A percentile compares a stretch with the other conserved stretches of the same genome.
Conservation (phyloP, 2,797 vertebrate genomes). For the Amblyraja radiata region DNA sequence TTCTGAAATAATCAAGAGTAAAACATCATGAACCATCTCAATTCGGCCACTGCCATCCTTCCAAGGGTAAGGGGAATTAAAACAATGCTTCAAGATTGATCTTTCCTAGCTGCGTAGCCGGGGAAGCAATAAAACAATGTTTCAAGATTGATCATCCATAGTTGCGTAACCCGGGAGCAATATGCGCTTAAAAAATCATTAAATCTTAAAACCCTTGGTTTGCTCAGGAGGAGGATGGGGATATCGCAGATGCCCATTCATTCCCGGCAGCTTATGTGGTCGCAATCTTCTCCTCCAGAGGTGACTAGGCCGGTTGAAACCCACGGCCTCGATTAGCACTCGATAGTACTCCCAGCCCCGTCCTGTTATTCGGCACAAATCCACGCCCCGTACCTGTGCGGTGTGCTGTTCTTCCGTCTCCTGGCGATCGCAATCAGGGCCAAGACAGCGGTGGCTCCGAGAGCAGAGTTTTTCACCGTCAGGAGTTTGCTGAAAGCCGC, state of each 20-base stretch:
- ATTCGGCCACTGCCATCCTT: background rate
- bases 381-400: conserved; percentile 55
- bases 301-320: background rate
- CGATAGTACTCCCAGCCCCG: background rate
- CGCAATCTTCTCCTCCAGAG: too few species aligned
- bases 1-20: background rate
- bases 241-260: background rate
- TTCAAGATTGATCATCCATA: too few species aligned
- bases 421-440: conserved; percentile 66
- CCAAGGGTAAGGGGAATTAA: background rate
- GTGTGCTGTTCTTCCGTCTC: conserved; percentile 53
- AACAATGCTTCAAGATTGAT: background rate
- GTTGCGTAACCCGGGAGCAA: too few species aligned
- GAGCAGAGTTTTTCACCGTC: conserved; percentile 72
- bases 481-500: conserved; percentile 82
- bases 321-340: conserved; percentile 1
- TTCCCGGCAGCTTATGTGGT: background rate
- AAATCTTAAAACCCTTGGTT: background rate
- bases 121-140: background rate
- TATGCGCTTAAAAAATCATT: background rate
- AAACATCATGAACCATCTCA: background rate
- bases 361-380: too few species aligned
- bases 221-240: background rate
- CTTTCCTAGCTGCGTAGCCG: background rate
- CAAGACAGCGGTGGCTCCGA: conserved; percentile 70